Conservation (phyloP, 2,113 vertebrate species). For the Spea bombifrons region DNA sequence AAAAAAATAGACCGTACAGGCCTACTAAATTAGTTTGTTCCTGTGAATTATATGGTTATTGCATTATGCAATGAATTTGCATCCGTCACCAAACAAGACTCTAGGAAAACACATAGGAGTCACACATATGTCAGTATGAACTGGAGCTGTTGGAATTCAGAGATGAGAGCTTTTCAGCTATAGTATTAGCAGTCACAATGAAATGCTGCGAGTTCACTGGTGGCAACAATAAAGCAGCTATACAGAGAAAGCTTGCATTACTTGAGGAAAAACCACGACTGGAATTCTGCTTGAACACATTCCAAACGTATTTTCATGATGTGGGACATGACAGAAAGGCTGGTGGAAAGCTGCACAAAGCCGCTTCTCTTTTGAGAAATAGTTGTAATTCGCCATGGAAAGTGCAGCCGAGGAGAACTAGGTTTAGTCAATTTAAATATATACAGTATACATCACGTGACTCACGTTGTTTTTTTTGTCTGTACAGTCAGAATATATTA, state of each 20-base stretch:
- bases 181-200: conserved; percentile 1
- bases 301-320: conserved; percentile 40
- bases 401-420: background rate
- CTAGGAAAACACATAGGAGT: background rate
- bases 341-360: conserved; percentile 29
- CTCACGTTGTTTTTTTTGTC: too few species aligned
- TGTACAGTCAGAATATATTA: too few species aligned
- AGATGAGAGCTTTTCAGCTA: conserved; percentile 1
- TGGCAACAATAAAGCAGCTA: conserved; percentile 32
- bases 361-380: conserved; percentile 28
- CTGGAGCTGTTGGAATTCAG: background rate
- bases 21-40: too few species aligned
- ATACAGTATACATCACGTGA: too few species aligned
- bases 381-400: conserved; percentile 1
- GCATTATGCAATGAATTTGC: too few species aligned
- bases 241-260: conserved; percentile 24
- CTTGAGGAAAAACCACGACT: conserved; percentile 36
- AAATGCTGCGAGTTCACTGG: background rate
- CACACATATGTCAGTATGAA: background rate
- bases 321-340: conserved; percentile 34
- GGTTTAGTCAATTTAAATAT: too few species aligned
- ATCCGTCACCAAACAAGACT: too few species aligned
- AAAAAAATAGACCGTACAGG: too few species aligned
- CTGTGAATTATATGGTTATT: too few species aligned
- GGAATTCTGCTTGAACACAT: conserved; percentile 35